Evolutionary conservation across 1,140 invertebrate genomes (phyloP).

Genomic region (Pseudomyrmex gracilis): DNA sequence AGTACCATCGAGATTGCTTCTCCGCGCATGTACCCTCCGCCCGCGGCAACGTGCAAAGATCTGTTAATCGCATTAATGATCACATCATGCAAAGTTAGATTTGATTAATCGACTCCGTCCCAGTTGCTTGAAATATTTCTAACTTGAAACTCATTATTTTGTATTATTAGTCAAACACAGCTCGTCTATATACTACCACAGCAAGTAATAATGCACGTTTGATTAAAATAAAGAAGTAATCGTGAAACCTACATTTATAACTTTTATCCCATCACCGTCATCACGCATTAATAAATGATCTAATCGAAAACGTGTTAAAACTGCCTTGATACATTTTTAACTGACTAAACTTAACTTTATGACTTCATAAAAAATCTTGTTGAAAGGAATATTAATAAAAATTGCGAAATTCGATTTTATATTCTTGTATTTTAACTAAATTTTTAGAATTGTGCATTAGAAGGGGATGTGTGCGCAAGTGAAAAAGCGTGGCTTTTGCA

Average conservation of each 20-base stretch:
- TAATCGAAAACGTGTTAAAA: too few relatives aligned
- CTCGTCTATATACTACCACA: background rate
- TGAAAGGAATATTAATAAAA: background rate
- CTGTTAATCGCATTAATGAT: constrained; percentile 84
- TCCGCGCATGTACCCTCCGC: constrained; percentile 93
- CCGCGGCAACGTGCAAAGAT: constrained; percentile 92
- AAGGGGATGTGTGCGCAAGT: background rate
- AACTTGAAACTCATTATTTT: background rate
- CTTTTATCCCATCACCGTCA: background rate
- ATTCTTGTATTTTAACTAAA: background rate
- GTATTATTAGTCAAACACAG: background rate
- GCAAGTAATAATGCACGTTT: background rate
- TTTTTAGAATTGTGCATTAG: background rate
- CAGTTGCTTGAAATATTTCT: background rate
- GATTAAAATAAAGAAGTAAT: constrained; percentile 35
- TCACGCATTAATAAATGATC: background rate
- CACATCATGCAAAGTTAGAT: constrained; percentile 80
- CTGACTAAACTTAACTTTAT: background rate
- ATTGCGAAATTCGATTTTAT: background rate
- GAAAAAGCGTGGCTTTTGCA: background rate
- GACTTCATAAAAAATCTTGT: background rate
- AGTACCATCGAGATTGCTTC: constrained; percentile 93
- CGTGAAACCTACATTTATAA: background rate
- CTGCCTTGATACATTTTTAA: background rate
- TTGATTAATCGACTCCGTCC: background rate